phyloP scores from a whole-genome alignment of 2,113 vertebrate genomes.

The Beaufortia kweichowensis region DNA sequence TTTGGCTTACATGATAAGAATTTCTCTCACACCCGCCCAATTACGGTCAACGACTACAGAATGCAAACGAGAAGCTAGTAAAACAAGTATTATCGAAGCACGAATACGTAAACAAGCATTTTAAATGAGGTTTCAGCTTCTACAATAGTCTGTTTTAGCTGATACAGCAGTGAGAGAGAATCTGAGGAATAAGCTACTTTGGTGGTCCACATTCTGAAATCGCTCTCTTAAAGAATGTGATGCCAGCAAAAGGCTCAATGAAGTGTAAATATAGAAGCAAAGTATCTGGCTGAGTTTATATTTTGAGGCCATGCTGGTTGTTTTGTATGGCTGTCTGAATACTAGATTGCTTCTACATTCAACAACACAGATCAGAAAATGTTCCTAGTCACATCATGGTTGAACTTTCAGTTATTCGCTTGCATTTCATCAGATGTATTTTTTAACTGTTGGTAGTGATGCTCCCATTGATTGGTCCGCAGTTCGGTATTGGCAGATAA shows the following conservation, averaged over 20 bases:
- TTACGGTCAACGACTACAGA: background rate
- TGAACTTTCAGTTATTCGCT: background rate
- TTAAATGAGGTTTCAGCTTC: background rate
- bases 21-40: conserved; percentile 20
- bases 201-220: conserved; percentile 20
- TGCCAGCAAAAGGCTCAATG: background rate
- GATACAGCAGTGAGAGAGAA: background rate
- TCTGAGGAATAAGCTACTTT: background rate
- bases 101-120: conserved; percentile 31
- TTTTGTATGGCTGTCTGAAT: background rate
- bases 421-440: background rate
- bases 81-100: conserved; percentile 37
- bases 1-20: background rate
- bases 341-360: background rate
- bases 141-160: conserved; percentile 4
- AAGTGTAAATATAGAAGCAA: background rate
- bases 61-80: conserved; percentile 31
- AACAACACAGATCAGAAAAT: background rate
- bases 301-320: background rate
- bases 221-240: background rate
- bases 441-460: too few relatives aligned
- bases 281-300: background rate
- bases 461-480: too few relatives aligned
- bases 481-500: too few relatives aligned
- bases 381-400: background rate